A percentile compares a stretch with the other conserved stretches of the same genome.
These are phyloP conservation scores for Cygnus buccinator DNA, from an alignment of 2,113 vertebrate species.

Conservation along the genomic window DNA sequence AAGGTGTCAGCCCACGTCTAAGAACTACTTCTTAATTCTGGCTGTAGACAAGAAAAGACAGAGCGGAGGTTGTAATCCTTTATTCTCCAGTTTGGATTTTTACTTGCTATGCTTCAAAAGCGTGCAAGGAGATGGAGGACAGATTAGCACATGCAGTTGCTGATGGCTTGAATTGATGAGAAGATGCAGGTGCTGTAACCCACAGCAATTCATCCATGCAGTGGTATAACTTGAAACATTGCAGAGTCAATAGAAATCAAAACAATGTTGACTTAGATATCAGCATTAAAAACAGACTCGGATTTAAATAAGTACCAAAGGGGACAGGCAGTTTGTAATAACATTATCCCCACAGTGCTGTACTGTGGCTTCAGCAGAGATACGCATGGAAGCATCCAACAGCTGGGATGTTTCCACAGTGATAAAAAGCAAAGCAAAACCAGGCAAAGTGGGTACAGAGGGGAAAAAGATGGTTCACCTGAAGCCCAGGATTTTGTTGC, in stretches of 20 bases:
- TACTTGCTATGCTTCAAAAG: background rate
- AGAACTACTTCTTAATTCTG: background rate
- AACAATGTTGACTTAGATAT: background rate
- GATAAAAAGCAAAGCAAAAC: background rate
- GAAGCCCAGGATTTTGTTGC: background rate
- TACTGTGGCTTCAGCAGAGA: background rate
- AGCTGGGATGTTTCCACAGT: background rate
- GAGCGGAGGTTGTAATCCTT: background rate
- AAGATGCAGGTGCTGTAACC: background rate
- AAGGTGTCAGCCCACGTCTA: background rate
- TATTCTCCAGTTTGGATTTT: background rate
- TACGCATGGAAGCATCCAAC: background rate
- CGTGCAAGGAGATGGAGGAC: background rate
- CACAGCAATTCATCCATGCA: accelerated
- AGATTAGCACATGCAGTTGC: background rate
- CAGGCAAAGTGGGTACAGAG: background rate
- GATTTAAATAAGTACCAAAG: background rate
- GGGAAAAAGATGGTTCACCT: background rate
- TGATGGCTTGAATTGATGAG: background rate
- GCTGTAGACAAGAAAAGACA: background rate
- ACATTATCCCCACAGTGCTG: background rate
- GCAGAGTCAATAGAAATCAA: background rate
- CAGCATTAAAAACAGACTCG: too few relatives aligned
- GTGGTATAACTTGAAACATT: accelerated
- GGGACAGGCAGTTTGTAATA: background rate